These are phyloP conservation scores for Acanthurus tractus DNA, from an alignment of 2,797 vertebrate species.

Conservation along the genomic window DNA sequence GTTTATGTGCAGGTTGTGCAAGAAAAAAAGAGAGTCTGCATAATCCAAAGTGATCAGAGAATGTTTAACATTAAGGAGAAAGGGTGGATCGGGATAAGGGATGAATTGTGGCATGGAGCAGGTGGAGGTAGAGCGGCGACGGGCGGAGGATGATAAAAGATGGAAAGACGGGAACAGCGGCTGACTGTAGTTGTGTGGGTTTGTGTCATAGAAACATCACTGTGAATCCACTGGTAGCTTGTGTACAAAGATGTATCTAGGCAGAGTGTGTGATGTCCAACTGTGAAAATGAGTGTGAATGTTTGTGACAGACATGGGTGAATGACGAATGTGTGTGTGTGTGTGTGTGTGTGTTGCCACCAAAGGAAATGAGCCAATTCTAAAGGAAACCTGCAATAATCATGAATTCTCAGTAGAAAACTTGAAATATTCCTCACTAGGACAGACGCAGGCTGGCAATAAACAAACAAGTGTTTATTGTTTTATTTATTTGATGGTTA, in stretches of 20 bases:
- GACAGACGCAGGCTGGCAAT: constrained; percentile 3
- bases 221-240: constrained; percentile 62
- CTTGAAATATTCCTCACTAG: constrained; percentile 18
- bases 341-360: constrained; percentile 5
- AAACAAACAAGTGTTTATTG: constrained; percentile 32
- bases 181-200: constrained; percentile 32
- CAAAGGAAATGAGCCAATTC: constrained; percentile 54
- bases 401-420: constrained; percentile 22
- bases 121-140: constrained; percentile 45
- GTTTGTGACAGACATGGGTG: constrained; percentile 14
- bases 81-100: constrained; percentile 3
- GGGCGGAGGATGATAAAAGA: constrained; percentile 26
- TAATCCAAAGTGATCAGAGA: constrained; percentile 43
- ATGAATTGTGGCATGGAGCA: constrained; percentile 23
- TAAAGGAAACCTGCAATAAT: constrained; percentile 33
- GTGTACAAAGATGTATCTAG: constrained; percentile 57
- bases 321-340: constrained; percentile 21
- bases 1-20: neutral
- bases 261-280: constrained; percentile 15
- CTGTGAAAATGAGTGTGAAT: constrained; percentile 45
- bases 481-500: constrained; percentile 49
- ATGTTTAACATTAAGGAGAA: constrained; percentile 29
- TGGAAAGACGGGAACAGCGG: constrained; percentile 32
- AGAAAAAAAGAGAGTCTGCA: constrained; percentile 17
- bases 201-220: constrained; percentile 38